Conservation (phyloP, 2,797 vertebrate genomes). For the Spinus olivaceus region DNA sequence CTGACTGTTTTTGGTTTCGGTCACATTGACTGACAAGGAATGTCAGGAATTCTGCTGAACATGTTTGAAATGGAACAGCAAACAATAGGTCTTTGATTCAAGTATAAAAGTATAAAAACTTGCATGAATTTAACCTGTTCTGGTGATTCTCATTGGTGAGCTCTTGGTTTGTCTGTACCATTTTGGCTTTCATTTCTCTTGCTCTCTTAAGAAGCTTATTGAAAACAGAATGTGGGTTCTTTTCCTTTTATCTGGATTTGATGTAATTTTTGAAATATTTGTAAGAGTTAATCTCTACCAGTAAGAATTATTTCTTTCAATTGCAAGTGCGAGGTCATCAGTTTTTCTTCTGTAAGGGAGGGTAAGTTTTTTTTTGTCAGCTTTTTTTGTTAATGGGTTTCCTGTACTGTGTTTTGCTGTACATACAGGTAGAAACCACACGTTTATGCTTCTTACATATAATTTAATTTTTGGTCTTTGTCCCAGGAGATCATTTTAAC, state of each 20-base stretch:
- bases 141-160: neutral
- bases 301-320: neutral
- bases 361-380: neutral
- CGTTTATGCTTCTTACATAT: neutral
- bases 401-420: neutral
- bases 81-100: slow-evolving; percentile 75
- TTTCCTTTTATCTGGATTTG: neutral
- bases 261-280: neutral
- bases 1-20: slow-evolving; percentile 73
- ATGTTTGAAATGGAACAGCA: slow-evolving; percentile 58
- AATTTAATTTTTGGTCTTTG: neutral
- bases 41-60: slow-evolving; percentile 76
- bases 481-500: neutral
- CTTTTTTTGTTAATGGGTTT: neutral
- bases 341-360: neutral
- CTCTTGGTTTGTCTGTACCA: neutral
- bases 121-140: slow-evolving; percentile 49
- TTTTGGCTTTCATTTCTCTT: neutral
- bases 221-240: neutral
- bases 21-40: slow-evolving; percentile 75
- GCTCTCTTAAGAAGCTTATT: neutral
- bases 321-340: neutral
- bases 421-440: neutral
- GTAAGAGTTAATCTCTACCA: neutral
- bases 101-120: slow-evolving; percentile 53